These are phyloP conservation scores for Philhelius pedissequus DNA, from an alignment of 2,888 invertebrate species.

Conservation along the genomic window DNA sequence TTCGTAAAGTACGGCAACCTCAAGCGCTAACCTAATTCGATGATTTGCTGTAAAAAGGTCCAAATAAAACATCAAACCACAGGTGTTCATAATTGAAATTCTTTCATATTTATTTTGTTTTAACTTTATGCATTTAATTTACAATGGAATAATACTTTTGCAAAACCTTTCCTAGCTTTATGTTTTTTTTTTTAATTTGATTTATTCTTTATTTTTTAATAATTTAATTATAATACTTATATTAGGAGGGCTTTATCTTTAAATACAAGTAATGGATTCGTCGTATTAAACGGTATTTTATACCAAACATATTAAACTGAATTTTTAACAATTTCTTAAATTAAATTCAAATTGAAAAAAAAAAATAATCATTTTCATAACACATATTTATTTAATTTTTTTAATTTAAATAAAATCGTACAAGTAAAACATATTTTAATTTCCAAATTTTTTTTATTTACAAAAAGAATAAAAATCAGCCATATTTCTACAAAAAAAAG, in stretches of 20 bases:
- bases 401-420: background rate
- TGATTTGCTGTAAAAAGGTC: background rate
- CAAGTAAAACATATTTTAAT: background rate
- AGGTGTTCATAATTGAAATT: constrained; percentile 42
- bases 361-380: constrained; percentile 27
- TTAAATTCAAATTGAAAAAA: constrained; percentile 1
- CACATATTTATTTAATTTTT: constrained; percentile 9
- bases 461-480: constrained; percentile 3
- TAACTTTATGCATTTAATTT: constrained; percentile 60
- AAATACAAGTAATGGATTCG: constrained; percentile 43
- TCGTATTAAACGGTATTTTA: constrained; percentile 57
- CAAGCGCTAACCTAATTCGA: too few relatives aligned
- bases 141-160: constrained; percentile 67
- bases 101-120: constrained; percentile 28
- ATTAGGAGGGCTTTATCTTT: constrained; percentile 23
- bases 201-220: constrained; percentile 26
- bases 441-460: constrained; percentile 32
- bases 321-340: constrained; percentile 30
- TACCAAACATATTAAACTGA: constrained; percentile 49
- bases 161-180: constrained; percentile 53
- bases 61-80: background rate
- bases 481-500: background rate
- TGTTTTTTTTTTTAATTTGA: constrained; percentile 10
- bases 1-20: too few relatives aligned
- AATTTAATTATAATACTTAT: constrained; percentile 62